Evolutionary conservation across 1,140 invertebrate genomes (phyloP).

Genomic region (Cydia splendana): DNA sequence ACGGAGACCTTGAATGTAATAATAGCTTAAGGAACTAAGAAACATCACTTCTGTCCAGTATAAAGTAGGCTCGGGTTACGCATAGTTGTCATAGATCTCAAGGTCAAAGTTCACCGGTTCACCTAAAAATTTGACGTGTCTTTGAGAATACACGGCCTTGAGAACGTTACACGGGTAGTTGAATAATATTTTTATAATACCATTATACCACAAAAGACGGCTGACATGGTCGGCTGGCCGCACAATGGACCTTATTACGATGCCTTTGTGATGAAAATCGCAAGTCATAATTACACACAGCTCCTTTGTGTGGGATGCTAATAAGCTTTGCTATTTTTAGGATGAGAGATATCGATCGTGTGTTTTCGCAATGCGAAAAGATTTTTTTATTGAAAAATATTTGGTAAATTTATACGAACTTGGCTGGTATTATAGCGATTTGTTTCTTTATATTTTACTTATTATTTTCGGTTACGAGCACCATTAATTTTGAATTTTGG

Average conservation of each 20-base stretch:
- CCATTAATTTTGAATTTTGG: too few relatives aligned
- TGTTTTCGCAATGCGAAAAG: neutral
- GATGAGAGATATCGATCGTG: constrained; percentile 17
- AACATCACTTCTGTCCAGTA: neutral
- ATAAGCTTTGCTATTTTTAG: constrained; percentile 26
- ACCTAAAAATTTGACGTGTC: neutral
- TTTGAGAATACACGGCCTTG: neutral
- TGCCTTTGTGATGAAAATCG: constrained; percentile 25
- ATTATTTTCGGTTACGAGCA: too few relatives aligned
- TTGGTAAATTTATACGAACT: too few relatives aligned
- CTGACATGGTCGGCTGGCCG: constrained; percentile 21
- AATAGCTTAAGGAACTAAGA: neutral
- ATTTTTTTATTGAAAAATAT: neutral
- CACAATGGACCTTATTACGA: constrained; percentile 29
- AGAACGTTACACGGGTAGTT: constrained; percentile 5
- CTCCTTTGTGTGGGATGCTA: constrained; percentile 14
- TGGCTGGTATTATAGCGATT: too few relatives aligned
- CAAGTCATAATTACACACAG: constrained; percentile 32
- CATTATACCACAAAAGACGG: constrained; percentile 27
- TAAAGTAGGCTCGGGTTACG: neutral
- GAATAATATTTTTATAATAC: constrained; percentile 32
- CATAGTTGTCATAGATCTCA: neutral
- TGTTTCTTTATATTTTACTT: too few relatives aligned
- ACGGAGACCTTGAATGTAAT: neutral
- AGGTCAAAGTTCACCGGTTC: neutral